Evolutionary conservation across 2,888 invertebrate species (phyloP).

Genomic region (Drosophila vallismaia): DNA sequence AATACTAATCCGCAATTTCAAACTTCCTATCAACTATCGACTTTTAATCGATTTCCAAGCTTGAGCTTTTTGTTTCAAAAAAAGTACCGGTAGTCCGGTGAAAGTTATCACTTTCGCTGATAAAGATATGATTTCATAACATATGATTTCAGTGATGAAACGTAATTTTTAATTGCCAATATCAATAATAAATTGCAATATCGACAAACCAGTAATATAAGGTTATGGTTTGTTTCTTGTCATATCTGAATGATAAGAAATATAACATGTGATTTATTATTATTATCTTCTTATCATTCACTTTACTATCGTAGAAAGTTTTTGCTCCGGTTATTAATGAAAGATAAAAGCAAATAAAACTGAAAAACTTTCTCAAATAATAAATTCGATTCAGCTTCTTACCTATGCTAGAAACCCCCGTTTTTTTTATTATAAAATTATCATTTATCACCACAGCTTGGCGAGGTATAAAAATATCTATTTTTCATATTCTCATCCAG

Average conservation of each 20-base stretch:
- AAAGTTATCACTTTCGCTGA: slow-evolving; percentile 1
- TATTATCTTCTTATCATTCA: background rate
- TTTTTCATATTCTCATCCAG: slow-evolving; percentile 17
- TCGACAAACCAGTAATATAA: background rate
- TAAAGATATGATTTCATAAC: background rate
- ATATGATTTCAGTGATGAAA: background rate
- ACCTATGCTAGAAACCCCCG: background rate
- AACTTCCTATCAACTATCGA: background rate
- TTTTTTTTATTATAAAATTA: background rate
- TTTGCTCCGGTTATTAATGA: background rate
- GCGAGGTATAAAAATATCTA: background rate
- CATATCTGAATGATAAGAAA: background rate
- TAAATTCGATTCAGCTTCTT: background rate
- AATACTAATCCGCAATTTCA: background rate
- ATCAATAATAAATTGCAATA: background rate
- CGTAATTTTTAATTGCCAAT: background rate
- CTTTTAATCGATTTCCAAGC: background rate
- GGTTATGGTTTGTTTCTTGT: background rate
- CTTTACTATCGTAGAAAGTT: background rate
- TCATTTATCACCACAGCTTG: slow-evolving; percentile 2
- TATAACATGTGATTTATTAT: background rate
- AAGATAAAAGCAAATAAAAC: background rate
- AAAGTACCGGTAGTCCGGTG: slow-evolving; percentile 1
- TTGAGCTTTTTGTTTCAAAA: background rate
- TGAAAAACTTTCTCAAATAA: background rate